Percentiles rank a stretch among this genome's conserved stretches.
Conservation (phyloP, 2,113 vertebrate genomes). For the Elaphurus davidianus region DNA sequence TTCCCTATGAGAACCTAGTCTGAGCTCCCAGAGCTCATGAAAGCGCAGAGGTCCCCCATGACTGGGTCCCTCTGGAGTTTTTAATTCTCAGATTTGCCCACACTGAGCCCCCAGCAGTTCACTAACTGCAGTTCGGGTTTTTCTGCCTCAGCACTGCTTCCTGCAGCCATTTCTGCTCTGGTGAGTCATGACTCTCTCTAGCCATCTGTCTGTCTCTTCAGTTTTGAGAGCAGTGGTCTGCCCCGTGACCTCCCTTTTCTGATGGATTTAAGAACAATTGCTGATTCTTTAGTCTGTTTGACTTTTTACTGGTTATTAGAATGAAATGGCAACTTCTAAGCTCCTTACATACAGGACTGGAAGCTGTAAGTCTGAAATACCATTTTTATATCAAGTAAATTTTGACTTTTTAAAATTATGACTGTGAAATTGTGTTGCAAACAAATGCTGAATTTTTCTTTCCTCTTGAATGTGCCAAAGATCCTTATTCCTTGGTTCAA, state of each 20-base stretch:
- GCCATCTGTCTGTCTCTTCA: background rate
- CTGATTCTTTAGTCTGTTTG: background rate
- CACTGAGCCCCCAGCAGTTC: background rate
- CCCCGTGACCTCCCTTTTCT: background rate
- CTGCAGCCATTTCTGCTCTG: background rate
- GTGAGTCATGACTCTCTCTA: background rate
- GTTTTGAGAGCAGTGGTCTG: background rate
- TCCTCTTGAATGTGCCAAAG: background rate
- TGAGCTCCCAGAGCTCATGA: background rate
- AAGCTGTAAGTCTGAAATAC: background rate
- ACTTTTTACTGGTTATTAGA: background rate
- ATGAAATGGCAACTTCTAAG: background rate
- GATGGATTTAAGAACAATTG: background rate
- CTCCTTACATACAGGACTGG: background rate
- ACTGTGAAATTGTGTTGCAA: background rate
- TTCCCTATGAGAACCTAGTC: background rate
- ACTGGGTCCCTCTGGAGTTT: background rate
- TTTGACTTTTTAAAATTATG: background rate
- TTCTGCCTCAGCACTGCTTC: background rate
- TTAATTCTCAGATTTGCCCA: no score
- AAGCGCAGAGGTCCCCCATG: accelerated
- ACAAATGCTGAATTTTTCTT: background rate
- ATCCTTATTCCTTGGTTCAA: background rate
- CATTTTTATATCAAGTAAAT: background rate
- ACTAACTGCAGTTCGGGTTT: accelerated